phyloP scores from a whole-genome alignment of 2,797 vertebrate genomes.

The Gymnothorax javanicus region DNA sequence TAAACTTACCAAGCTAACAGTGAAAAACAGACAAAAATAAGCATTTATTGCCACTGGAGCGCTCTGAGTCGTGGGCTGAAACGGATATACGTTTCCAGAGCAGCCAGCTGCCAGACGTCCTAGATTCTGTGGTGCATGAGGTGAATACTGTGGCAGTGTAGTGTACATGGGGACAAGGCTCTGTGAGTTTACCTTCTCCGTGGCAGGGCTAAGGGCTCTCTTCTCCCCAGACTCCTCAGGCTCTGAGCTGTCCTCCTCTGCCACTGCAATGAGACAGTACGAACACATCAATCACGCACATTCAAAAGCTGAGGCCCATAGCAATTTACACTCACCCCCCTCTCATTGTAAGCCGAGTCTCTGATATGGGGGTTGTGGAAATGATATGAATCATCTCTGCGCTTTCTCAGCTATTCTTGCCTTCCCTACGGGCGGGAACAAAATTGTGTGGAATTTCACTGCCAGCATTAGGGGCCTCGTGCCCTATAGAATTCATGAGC shows the following conservation, averaged over 20 bases:
- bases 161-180: background rate
- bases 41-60: too few species aligned
- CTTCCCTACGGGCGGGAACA: background rate
- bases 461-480: background rate
- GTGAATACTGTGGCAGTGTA: background rate
- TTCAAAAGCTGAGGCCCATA: background rate
- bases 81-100: background rate
- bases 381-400: background rate
- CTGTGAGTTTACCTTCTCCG: background rate
- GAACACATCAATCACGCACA: background rate
- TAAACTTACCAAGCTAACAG: too few species aligned
- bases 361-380: background rate
- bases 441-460: background rate
- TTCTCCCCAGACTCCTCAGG: slow-evolving; percentile 5
- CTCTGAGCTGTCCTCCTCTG: background rate
- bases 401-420: background rate
- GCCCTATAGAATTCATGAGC: background rate
- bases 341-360: background rate
- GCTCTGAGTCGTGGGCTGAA: too few species aligned
- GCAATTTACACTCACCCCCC: background rate
- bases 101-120: background rate
- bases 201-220: background rate
- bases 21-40: too few species aligned
- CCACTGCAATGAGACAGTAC: background rate
- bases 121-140: too few species aligned